A percentile compares a stretch with the other conserved stretches of the same genome.
Conservation (phyloP, 2,797 vertebrate species). For the Neopelma chrysocephalum region DNA sequence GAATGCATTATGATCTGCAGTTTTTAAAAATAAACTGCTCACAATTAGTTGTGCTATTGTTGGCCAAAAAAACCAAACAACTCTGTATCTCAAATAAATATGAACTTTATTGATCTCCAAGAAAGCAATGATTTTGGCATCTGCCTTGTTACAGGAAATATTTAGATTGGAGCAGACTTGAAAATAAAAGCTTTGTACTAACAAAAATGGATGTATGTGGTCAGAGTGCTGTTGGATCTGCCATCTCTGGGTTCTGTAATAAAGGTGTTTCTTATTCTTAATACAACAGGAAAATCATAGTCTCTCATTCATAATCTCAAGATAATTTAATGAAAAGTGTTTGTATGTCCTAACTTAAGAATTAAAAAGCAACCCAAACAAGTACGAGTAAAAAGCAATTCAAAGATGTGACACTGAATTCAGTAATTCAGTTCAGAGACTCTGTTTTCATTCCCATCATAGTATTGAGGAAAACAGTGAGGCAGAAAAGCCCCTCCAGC, state of each 20-base stretch:
- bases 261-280: neutral
- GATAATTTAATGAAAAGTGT: neutral
- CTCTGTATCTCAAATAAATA: neutral
- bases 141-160: neutral
- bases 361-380: neutral
- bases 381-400: neutral
- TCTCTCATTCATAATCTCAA: neutral
- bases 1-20: neutral
- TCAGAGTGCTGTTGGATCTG: neutral
- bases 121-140: neutral
- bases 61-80: neutral
- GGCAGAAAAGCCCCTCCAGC: neutral
- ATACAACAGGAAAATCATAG: neutral
- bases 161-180: neutral
- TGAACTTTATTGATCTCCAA: neutral
- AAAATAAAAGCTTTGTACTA: neutral
- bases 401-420: neutral
- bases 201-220: neutral
- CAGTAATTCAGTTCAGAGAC: neutral
- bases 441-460: neutral
- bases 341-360: neutral
- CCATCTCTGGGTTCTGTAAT: neutral
- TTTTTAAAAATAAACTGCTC: conserved; percentile 17
- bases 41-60: neutral
- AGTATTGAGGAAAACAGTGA: neutral